These are phyloP conservation scores for Cassiopea andromeda DNA, from an alignment of 30 jellyfish, hydroid and myxozoan genomes.

Conservation along the genomic window DNA sequence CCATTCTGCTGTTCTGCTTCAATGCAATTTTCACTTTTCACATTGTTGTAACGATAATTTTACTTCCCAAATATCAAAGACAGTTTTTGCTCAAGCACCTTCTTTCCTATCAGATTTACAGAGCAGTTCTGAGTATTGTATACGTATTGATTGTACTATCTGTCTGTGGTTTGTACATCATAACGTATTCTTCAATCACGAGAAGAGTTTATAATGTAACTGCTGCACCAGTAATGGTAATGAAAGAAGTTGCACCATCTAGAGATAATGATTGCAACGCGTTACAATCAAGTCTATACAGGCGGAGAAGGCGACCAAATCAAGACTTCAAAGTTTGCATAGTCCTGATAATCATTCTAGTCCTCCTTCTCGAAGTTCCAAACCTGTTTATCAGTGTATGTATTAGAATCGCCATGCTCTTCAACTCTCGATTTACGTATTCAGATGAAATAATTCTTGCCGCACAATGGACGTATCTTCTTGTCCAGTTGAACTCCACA, in stretches of 20 bases:
- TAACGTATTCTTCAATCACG: slow-evolving; percentile 19
- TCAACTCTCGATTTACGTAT: not conserved
- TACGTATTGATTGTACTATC: not conserved
- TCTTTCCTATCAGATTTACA: slow-evolving; percentile 13
- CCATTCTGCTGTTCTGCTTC: slow-evolving; percentile 2
- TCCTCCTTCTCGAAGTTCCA: slow-evolving; percentile 37
- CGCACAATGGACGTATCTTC: slow-evolving; percentile 6
- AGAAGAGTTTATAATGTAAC: not conserved
- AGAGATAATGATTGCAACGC: not conserved
- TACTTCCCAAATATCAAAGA: slow-evolving; percentile 17
- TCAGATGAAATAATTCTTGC: not conserved
- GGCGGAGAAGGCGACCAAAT: slow-evolving; percentile 26
- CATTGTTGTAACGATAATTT: not conserved
- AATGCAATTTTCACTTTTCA: slow-evolving; percentile 31
- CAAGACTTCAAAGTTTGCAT: slow-evolving; percentile 52
- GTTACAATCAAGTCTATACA: not conserved
- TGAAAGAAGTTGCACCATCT: not conserved
- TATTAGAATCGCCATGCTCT: not conserved
- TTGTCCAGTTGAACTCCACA: slow-evolving; percentile 15
- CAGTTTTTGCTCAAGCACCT: not conserved
- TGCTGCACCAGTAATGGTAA: not conserved
- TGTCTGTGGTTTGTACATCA: slow-evolving; percentile 4
- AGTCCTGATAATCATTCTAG: slow-evolving; percentile 38
- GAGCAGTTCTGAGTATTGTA: slow-evolving; percentile 25
- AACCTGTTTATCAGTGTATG: slow-evolving; percentile 21